A percentile compares a stretch with the other conserved stretches of the same genome.
Conservation (phyloP, 2,888 invertebrate genomes). For the Ptycholaimellus sp. region DNA sequence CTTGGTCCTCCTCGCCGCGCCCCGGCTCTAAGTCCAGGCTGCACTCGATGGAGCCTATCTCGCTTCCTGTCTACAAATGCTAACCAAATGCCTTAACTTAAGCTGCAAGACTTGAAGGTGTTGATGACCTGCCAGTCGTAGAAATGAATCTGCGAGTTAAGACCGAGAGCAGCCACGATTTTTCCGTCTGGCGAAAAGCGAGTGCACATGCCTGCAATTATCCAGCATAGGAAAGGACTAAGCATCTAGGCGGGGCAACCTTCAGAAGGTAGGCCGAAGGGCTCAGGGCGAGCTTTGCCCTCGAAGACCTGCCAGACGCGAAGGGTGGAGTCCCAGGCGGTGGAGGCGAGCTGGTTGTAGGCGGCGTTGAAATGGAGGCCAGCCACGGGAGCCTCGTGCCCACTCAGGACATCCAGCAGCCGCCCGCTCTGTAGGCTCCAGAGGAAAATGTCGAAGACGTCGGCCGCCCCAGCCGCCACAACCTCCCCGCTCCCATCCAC, state of each 20-base stretch:
- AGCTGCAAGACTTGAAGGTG: too few species aligned
- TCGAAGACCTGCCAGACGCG: slow-evolving; percentile 74
- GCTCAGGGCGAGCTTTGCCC: slow-evolving; percentile 35
- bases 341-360: slow-evolving; percentile 43
- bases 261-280: slow-evolving; percentile 9
- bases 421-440: slow-evolving; percentile 85
- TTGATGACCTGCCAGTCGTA: slow-evolving; percentile 39
- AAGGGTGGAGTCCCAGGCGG: slow-evolving; percentile 80
- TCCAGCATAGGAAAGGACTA: background rate
- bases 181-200: slow-evolving; percentile 63
- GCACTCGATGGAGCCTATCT: slow-evolving; percentile 59
- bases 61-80: slow-evolving; percentile 6
- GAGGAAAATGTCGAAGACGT: slow-evolving; percentile 74
- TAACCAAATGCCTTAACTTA: too few species aligned
- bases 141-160: slow-evolving; percentile 56
- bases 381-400: slow-evolving; percentile 76
- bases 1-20: slow-evolving; percentile 51
- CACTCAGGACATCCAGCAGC: slow-evolving; percentile 60
- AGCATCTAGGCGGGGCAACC: slow-evolving; percentile 1
- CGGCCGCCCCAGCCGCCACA: slow-evolving; percentile 76
- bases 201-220: slow-evolving; percentile 42
- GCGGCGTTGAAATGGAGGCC: slow-evolving; percentile 49
- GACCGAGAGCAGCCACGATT: slow-evolving; percentile 65
- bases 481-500: slow-evolving; percentile 62
- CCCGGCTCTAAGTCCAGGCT: slow-evolving; percentile 65